Base-by-base conservation (phyloP, 2,113 vertebrate species). In the Dascyllus trimaculatus region DNA sequence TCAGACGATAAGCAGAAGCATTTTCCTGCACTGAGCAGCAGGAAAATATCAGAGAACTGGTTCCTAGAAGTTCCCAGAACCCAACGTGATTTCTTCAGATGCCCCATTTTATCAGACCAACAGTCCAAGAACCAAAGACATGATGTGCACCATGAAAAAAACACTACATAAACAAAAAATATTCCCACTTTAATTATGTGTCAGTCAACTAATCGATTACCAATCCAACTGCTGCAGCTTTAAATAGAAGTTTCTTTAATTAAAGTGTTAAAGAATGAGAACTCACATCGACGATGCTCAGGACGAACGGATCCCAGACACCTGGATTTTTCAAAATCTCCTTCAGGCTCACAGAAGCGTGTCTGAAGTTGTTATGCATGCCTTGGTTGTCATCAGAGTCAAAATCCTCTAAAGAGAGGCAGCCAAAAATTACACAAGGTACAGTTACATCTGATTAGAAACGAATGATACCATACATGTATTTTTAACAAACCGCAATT, bases 241-340 rank as follows among this genome's bases (percentile, higher is more conserved):
- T 43, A 43, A 13, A 43, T 43, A 43, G 13, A 43, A 14, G 4
- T 43, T 2, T 43, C 11, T 43, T 14, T 14, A 13, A 5, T 49
- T n/a, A n/a, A 49, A 49, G 18, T 18, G 1, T 7, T 11, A 48
- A 35, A 10, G 4, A 57, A 58, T 43, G 14, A 58, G 9, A 40
- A 71, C 93, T 95, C 91, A 97, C 97, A 82, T 98, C 94, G 63
- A 98, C 91, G 0, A 97, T 99, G 90, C 95, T 91, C 13, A 95
- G 91, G 68, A 99, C 94, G 71, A 99, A 99, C 10, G 93, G 88
- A 75, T 99, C 98, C 98, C 98, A 99, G 52, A 99, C 84, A 13
- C 98, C 98, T 29, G 98, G 97, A 58, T 80, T 77, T 82, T 91
- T 92, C 69, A 98, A 80, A 75, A 97, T 93, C 4, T 96, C 94